phyloP scores from a whole-genome alignment of 2,113 vertebrate genomes.

The Sylvilagus bachmani region DNA sequence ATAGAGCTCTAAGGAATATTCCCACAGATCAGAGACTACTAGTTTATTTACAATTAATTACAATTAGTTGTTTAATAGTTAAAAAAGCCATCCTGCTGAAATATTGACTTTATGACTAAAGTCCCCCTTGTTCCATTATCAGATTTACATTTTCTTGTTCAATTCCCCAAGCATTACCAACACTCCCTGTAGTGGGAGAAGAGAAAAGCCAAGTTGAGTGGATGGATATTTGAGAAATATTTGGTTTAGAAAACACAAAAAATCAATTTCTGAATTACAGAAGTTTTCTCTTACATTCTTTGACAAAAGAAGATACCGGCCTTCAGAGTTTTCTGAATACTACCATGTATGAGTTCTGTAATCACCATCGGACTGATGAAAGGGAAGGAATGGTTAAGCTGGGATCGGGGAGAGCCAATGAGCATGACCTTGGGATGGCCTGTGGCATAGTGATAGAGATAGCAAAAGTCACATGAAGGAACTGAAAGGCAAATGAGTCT shows the following conservation, averaged over 20 bases:
- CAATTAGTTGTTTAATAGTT: background rate
- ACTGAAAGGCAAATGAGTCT: no score
- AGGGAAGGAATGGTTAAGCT: background rate
- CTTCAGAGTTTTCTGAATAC: conserved; percentile 1
- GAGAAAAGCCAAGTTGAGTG: background rate
- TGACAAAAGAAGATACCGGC: background rate
- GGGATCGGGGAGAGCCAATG: background rate
- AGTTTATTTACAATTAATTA: conserved; percentile 35
- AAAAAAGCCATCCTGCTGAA: background rate
- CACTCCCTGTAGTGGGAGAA: background rate
- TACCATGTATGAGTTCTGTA: background rate
- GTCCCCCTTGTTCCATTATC: background rate
- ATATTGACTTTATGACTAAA: background rate
- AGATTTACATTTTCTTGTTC: background rate
- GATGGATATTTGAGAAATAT: background rate
- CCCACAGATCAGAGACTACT: background rate
- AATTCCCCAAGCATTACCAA: background rate
- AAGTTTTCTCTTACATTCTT: background rate
- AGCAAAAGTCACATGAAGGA: background rate
- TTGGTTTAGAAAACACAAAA: conserved; percentile 18
- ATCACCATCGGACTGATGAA: background rate
- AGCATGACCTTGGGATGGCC: background rate
- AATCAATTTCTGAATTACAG: background rate
- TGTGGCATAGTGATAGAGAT: background rate
- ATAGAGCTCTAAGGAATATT: background rate